Evolutionary conservation across 2,888 invertebrate genomes (phyloP).

Genomic region (Athalia rosae): DNA sequence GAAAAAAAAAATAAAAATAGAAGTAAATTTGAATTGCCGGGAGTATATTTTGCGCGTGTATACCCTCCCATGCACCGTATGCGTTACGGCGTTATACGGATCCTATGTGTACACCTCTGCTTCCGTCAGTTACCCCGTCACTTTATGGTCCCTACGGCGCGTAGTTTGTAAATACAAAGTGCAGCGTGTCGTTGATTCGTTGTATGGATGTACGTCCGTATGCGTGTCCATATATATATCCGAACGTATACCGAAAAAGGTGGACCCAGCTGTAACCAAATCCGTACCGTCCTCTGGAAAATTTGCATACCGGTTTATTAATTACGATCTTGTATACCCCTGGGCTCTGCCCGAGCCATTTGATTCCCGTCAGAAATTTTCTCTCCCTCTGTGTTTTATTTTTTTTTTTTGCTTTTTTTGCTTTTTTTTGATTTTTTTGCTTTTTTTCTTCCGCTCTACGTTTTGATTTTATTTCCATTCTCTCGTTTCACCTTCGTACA

Average conservation of each 20-base stretch:
- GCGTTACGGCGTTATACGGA: neutral
- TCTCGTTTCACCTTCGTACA: too few relatives aligned
- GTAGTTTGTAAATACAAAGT: conserved; percentile 44
- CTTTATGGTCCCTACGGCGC: conserved; percentile 34
- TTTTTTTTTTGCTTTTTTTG: neutral
- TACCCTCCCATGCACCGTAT: too few relatives aligned
- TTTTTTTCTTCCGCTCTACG: neutral
- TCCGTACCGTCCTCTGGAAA: conserved; percentile 45
- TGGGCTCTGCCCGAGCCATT: conserved; percentile 28
- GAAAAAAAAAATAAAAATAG: too few relatives aligned
- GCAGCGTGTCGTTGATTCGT: conserved; percentile 16
- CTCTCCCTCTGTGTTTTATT: neutral
- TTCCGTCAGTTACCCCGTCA: conserved; percentile 38
- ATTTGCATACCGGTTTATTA: conserved; percentile 69
- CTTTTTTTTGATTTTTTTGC: neutral
- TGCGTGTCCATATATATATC: too few relatives aligned
- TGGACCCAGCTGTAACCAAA: conserved; percentile 41
- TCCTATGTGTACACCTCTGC: neutral
- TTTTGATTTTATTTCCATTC: neutral
- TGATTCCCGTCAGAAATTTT: conserved; percentile 39
- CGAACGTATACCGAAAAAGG: neutral
- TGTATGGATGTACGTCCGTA: too few relatives aligned
- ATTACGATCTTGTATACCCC: conserved; percentile 56
- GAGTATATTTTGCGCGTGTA: neutral
- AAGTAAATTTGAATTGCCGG: neutral